Evolutionary conservation across 2,113 vertebrate genomes (phyloP).

Genomic region (Pontoporia blainvillei): DNA sequence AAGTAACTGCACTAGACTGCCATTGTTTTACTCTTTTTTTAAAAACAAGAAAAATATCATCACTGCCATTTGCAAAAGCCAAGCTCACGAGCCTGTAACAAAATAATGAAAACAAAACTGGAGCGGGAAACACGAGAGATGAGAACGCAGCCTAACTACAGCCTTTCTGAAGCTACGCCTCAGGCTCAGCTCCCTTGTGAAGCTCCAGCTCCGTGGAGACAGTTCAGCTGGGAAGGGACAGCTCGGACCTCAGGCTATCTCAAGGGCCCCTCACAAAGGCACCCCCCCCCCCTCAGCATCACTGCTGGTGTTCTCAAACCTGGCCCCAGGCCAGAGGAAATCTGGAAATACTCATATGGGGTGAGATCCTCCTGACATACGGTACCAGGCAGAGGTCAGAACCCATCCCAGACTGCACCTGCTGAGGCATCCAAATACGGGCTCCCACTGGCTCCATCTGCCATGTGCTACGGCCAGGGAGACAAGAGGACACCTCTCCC

Average conservation of each 20-base stretch:
- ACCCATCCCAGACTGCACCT: not conserved
- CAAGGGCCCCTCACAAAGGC: not conserved
- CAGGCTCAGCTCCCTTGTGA: not conserved
- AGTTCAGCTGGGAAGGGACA: not conserved
- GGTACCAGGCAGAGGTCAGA: conserved; percentile 9
- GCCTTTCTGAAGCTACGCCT: not conserved
- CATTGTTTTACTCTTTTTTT: not conserved
- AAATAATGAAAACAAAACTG: conserved; percentile 9
- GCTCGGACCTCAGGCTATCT: not conserved
- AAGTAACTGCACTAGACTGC: not conserved
- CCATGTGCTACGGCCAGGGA: not conserved
- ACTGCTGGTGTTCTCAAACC: not conserved
- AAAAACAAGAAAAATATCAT: not conserved
- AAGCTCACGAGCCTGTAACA: not conserved
- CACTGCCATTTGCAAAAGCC: not conserved
- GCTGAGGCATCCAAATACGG: not conserved
- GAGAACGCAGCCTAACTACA: not conserved
- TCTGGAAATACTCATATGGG: not conserved
- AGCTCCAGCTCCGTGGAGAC: not conserved
- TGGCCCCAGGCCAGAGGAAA: not conserved
- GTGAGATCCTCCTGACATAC: conserved; percentile 6
- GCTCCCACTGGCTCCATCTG: conserved; percentile 35
- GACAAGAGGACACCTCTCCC: not conserved
- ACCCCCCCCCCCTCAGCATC: not conserved
- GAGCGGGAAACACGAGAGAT: not conserved